Conservation (phyloP, 2,797 vertebrate genomes). For the Tadarida brasiliensis region DNA sequence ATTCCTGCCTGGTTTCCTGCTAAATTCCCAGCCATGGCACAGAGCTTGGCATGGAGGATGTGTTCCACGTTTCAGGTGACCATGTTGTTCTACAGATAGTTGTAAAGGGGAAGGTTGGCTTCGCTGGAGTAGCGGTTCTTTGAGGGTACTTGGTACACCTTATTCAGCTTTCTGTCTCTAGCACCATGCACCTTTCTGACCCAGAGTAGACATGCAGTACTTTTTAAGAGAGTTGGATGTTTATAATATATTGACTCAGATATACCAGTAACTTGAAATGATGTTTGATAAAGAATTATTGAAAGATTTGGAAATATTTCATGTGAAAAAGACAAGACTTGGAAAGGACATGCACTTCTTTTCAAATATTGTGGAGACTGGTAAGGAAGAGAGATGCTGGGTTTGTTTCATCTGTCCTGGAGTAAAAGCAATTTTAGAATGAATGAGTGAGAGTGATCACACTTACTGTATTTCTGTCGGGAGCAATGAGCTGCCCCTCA, state of each 20-base stretch:
- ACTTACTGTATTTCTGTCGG: neutral
- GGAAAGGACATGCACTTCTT: neutral
- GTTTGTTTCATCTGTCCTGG: neutral
- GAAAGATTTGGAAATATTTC: slow-evolving; percentile 30
- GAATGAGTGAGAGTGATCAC: neutral
- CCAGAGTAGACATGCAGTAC: neutral
- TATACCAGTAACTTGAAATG: slow-evolving; percentile 51
- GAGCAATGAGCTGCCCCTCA: neutral
- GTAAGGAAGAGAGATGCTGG: neutral
- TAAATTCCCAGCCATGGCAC: neutral
- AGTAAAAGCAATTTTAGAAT: slow-evolving; percentile 23
- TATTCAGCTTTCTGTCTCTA: neutral
- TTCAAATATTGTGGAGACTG: neutral
- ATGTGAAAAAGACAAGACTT: neutral
- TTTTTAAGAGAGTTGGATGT: slow-evolving; percentile 20
- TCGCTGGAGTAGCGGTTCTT: neutral
- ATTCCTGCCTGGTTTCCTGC: neutral
- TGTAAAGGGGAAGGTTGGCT: neutral
- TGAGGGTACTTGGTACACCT: neutral
- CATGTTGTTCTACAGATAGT: neutral
- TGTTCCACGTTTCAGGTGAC: neutral
- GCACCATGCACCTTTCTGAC: neutral
- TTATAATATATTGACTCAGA: slow-evolving; percentile 1
- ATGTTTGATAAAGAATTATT: neutral
- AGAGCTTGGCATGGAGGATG: neutral